Evolutionary conservation across 1,140 invertebrate species (phyloP).

Genomic region (Epicauta chinensis): DNA sequence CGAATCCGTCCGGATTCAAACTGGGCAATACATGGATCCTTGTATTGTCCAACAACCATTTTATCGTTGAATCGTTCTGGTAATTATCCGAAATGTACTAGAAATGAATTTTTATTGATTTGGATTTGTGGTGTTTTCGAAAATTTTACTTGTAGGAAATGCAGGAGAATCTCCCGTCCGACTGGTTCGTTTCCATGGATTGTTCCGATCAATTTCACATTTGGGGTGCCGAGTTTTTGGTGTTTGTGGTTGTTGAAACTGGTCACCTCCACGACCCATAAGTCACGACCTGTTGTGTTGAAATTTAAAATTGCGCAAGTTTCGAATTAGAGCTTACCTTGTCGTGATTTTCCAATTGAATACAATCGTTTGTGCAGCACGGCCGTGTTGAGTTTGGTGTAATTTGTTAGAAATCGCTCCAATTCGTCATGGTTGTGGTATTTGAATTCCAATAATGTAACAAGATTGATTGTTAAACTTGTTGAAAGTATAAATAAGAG

Average conservation of each 20-base stretch:
- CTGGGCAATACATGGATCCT: conserved; percentile 51
- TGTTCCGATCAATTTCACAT: conserved; percentile 53
- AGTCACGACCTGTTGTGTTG: conserved; percentile 43
- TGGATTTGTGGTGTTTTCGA: neutral
- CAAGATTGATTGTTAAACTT: neutral
- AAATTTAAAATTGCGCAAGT: neutral
- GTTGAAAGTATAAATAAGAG: neutral
- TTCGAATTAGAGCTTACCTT: conserved; percentile 21
- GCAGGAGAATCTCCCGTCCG: conserved; percentile 51
- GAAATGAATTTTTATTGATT: conserved; percentile 12
- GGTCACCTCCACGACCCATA: conserved; percentile 57
- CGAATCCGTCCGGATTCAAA: conserved; percentile 50
- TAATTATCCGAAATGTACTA: conserved; percentile 46
- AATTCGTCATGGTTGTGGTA: conserved; percentile 39
- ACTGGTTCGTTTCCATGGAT: conserved; percentile 54
- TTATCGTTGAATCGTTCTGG: conserved; percentile 33
- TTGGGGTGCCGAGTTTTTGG: conserved; percentile 47
- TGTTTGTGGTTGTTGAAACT: conserved; percentile 35
- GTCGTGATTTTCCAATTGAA: conserved; percentile 36
- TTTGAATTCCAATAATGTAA: conserved; percentile 22
- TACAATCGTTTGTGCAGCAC: conserved; percentile 22
- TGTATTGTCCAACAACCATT: conserved; percentile 46
- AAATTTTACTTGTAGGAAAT: conserved; percentile 46
- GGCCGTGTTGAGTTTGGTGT: conserved; percentile 23
- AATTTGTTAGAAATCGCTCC: conserved; percentile 28